Evolutionary conservation across 2,888 invertebrate genomes (phyloP).

Genomic region (Acrocyrtus sp.): DNA sequence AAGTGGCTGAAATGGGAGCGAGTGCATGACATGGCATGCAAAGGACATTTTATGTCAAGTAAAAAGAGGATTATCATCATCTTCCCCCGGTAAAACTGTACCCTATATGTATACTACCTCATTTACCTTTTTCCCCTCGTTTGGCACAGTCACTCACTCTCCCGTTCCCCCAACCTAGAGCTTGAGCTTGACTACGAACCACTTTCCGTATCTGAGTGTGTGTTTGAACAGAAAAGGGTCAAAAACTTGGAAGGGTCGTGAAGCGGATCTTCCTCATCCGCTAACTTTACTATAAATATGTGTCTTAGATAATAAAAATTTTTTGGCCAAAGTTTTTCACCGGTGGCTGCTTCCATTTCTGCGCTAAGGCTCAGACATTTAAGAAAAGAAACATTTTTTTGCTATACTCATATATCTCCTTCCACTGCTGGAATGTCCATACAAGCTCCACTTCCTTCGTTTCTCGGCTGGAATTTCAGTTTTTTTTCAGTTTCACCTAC

Average conservation of each 20-base stretch:
- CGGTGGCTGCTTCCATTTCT: too few species aligned
- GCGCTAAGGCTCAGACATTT: too few species aligned
- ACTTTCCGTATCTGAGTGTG: too few species aligned
- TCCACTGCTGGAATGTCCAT: too few species aligned
- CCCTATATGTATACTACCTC: neutral
- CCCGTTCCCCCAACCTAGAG: neutral
- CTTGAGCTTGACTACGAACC: too few species aligned
- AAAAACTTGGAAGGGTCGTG: slow-evolving; percentile 22
- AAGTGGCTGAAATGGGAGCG: slow-evolving; percentile 22
- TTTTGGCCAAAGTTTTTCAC: slow-evolving; percentile 32
- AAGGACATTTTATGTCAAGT: slow-evolving; percentile 25
- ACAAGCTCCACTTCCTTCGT: too few species aligned
- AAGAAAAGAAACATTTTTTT: too few species aligned
- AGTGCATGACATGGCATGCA: slow-evolving; percentile 17
- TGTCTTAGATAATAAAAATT: slow-evolving; percentile 4
- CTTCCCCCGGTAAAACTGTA: neutral
- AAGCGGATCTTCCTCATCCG: neutral
- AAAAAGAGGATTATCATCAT: slow-evolving; percentile 9
- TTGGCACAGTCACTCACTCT: slow-evolving; percentile 27
- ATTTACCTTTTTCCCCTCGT: slow-evolving; percentile 1
- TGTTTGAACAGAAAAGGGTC: slow-evolving; percentile 17
- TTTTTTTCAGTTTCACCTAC: too few species aligned
- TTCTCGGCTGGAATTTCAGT: too few species aligned
- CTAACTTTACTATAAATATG: too few species aligned
- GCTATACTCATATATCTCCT: too few species aligned